These are phyloP conservation scores for Aphis gossypii DNA, from an alignment of 1,140 invertebrate genomes.

Conservation along the genomic window DNA sequence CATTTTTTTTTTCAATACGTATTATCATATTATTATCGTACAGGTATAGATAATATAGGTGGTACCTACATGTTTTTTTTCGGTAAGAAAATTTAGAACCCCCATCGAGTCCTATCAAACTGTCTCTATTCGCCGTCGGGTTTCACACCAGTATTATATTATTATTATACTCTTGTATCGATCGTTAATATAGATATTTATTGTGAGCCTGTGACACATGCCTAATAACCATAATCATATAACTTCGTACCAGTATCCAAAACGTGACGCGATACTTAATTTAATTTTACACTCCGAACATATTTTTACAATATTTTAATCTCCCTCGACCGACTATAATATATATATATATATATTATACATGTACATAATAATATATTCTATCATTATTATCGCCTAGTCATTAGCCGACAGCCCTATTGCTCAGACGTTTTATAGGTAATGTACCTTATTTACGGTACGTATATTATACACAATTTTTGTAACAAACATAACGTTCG, in stretches of 20 bases:
- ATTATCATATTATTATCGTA: neutral
- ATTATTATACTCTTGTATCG: constrained; percentile 3
- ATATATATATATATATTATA: neutral
- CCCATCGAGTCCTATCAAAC: constrained; percentile 30
- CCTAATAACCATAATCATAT: constrained; percentile 46
- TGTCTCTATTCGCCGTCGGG: neutral
- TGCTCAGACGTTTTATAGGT: neutral
- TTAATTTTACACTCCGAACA: constrained; percentile 14
- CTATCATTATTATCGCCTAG: neutral
- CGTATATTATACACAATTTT: neutral
- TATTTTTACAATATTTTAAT: constrained; percentile 48
- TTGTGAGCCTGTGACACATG: constrained; percentile 45
- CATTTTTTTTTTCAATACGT: neutral
- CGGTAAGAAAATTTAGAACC: constrained; percentile 29
- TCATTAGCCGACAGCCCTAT: constrained; percentile 10
- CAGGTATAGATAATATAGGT: neutral
- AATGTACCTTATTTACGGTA: neutral
- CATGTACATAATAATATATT: neutral
- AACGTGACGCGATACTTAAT: constrained; percentile 47
- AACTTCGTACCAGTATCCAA: neutral
- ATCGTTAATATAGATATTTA: constrained; percentile 55
- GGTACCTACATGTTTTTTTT: neutral
- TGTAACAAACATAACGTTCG: neutral
- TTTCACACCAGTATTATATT: constrained; percentile 37
- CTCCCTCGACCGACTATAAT: neutral